Base-by-base conservation (phyloP, 2,888 invertebrate species). In the Mimas tiliae region DNA sequence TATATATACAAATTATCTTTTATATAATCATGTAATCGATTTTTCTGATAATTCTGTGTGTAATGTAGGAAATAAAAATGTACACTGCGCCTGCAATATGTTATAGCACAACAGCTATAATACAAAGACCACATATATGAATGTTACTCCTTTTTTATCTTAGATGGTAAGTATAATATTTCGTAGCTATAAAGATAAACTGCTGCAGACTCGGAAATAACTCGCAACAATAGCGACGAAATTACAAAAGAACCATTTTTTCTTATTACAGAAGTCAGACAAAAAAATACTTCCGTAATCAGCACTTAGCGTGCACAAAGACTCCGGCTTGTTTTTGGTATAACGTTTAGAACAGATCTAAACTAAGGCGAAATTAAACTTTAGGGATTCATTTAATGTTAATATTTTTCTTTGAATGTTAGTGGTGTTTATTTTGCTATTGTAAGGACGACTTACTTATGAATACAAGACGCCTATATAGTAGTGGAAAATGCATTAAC, bases 211-310 rank as follows among this genome's bases (percentile, higher is more conserved):
- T 19, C 38, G 42, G 58, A 58, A 58, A 58, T 42, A 42, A 38
- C 19, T 58, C 38, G 6, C 58, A 58, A 58, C 58, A 58, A 58
- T 19, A 58, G 42, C 38, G 42, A 19, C 42, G 12, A 58, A 58
- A 58, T 55, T 38, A 55, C 38, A 58, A 42, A 58, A 58, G 42
- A 42, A 42, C 16, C 38, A 19, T 42, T 38, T 42, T 58, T 58
- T 58, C 58, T 42, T 58, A 42, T 58, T 42, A 58, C 19, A 58
- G 12, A 58, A 42, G 16, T 12, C 58, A 58, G 58, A 38, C 55
- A 58, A 58, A 58, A n/a, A 53, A 42, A 42, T 42, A 19, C 58
- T 42, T 58, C 58, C 58, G 42, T 42, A 58, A 58, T 58, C 38
- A 58, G 58, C 42, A 58, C 42, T 58, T 58, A 58, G 58, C 14